These are phyloP conservation scores for Hoplostethus atlanticus DNA, from an alignment of 2,797 vertebrate genomes.

Conservation along the genomic window DNA sequence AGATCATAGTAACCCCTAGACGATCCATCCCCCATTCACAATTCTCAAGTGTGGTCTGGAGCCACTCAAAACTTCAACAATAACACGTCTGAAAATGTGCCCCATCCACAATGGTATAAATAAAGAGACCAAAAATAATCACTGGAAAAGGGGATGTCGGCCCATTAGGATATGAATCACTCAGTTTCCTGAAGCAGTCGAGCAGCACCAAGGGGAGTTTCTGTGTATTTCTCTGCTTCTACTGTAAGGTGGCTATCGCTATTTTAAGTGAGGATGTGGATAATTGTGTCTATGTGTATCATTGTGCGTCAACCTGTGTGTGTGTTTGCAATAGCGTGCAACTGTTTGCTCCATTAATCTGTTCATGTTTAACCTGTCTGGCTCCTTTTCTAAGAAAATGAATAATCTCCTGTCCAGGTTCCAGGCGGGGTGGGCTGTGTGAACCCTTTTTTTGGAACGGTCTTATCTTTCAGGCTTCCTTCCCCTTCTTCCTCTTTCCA, in stretches of 20 bases:
- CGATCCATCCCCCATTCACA: neutral
- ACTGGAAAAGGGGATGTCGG: slow-evolving; percentile 78
- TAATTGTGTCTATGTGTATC: slow-evolving; percentile 66
- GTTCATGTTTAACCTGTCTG: slow-evolving; percentile 76
- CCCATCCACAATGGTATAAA: slow-evolving; percentile 63
- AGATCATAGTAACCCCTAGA: neutral
- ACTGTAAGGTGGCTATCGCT: slow-evolving; percentile 61
- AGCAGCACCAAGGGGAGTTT: slow-evolving; percentile 27
- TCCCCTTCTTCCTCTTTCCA: slow-evolving; percentile 82
- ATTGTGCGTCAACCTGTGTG: slow-evolving; percentile 52
- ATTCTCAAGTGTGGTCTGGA: slow-evolving; percentile 25
- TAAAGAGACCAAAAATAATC: slow-evolving; percentile 81
- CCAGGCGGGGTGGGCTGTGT: slow-evolving; percentile 74
- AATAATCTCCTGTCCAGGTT: slow-evolving; percentile 75
- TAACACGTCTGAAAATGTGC: slow-evolving; percentile 34
- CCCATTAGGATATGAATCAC: slow-evolving; percentile 81
- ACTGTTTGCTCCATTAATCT: slow-evolving; percentile 50
- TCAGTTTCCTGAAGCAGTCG: slow-evolving; percentile 74
- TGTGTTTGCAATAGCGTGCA: slow-evolving; percentile 45
- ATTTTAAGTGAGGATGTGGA: slow-evolving; percentile 74
- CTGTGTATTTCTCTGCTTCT: slow-evolving; percentile 59
- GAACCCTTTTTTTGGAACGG: slow-evolving; percentile 78
- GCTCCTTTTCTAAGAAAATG: slow-evolving; percentile 77
- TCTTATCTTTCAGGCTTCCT: slow-evolving; percentile 81
- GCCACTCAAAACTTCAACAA: slow-evolving; percentile 35